A percentile compares a stretch with the other conserved stretches of the same genome.
These are phyloP conservation scores for Otocyon megalotis DNA, from an alignment of 2,113 vertebrate species.

Conservation along the genomic window DNA sequence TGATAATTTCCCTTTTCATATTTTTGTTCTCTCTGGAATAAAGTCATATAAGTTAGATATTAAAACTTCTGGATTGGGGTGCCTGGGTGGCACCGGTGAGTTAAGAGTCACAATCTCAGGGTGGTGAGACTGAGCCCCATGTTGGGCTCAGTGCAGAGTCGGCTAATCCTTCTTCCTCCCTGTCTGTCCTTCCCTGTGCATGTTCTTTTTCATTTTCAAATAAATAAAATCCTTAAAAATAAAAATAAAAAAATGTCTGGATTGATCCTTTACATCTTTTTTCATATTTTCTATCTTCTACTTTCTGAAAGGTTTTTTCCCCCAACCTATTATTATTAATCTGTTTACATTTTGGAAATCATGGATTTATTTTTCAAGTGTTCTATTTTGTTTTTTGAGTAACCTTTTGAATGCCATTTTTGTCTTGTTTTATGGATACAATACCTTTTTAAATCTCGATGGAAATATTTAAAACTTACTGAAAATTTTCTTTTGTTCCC, in stretches of 20 bases:
- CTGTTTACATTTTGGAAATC: constrained; percentile 11
- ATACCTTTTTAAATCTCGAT: constrained; percentile 23
- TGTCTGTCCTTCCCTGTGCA: not conserved
- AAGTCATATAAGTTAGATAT: not conserved
- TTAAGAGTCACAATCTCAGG: not conserved
- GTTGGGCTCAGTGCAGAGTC: no score
- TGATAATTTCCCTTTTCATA: not conserved
- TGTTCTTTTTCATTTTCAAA: not conserved
- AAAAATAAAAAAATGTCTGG: not conserved
- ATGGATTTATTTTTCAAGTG: constrained; percentile 46
- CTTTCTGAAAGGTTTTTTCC: constrained; percentile 7
- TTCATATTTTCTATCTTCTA: not conserved
- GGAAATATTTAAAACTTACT: constrained; percentile 40
- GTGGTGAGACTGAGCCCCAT: no score
- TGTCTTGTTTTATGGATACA: constrained; percentile 7
- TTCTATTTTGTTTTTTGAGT: constrained; percentile 29
- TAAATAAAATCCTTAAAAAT: not conserved
- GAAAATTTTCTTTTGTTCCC: constrained; percentile 23
- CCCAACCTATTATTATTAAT: not conserved
- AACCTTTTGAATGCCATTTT: not conserved
- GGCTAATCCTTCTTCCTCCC: not conserved
- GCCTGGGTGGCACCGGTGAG: not conserved
- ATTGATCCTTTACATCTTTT: not conserved
- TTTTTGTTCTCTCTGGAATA: constrained; percentile 4
- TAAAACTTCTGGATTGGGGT: not conserved